A percentile compares a stretch with the other conserved stretches of the same genome.
Evolutionary conservation across 2,797 vertebrate species (phyloP).

Genomic region (Mallotus villosus): DNA sequence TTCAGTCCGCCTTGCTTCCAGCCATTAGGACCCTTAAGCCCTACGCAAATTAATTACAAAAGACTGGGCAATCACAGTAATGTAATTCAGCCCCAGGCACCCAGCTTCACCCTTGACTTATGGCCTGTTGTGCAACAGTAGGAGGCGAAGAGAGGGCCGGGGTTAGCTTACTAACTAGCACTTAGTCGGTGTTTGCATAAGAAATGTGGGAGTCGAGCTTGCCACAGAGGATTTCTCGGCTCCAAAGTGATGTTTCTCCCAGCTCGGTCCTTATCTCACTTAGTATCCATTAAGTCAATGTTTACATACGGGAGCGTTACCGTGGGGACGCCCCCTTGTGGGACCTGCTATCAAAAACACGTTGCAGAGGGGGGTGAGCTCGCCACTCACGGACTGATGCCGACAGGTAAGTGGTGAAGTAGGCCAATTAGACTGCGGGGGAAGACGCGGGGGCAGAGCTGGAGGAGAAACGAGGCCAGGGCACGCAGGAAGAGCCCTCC

Average conservation of each 20-base stretch:
- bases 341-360: conserved; percentile 18
- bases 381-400: conserved; percentile 41
- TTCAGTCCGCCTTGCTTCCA: conserved; percentile 81
- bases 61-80: conserved; percentile 85
- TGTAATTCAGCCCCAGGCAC: conserved; percentile 81
- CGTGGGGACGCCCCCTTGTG: conserved; percentile 24
- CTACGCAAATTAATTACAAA: conserved; percentile 90
- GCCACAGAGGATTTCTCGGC: neutral
- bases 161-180: conserved; percentile 19
- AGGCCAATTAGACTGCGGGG: conserved; percentile 69
- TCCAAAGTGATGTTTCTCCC: neutral
- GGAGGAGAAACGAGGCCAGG: conserved; percentile 70
- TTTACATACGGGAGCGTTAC: neutral
- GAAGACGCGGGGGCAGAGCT: conserved; percentile 59
- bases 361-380: conserved; percentile 28
- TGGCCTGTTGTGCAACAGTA: conserved; percentile 36
- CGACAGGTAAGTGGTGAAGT: conserved; percentile 69
- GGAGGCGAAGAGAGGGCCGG: conserved; percentile 31
- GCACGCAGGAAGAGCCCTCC: conserved; percentile 59
- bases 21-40: conserved; percentile 80
- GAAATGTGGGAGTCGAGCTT: neutral
- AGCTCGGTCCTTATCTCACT: neutral
- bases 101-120: conserved; percentile 76
- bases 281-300: neutral
- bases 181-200: conserved; percentile 35